Evolutionary conservation across 2,113 vertebrate genomes (phyloP), one percentile per base, ranked within the genome.

Genomic region (Steatornis caripensis): DNA sequence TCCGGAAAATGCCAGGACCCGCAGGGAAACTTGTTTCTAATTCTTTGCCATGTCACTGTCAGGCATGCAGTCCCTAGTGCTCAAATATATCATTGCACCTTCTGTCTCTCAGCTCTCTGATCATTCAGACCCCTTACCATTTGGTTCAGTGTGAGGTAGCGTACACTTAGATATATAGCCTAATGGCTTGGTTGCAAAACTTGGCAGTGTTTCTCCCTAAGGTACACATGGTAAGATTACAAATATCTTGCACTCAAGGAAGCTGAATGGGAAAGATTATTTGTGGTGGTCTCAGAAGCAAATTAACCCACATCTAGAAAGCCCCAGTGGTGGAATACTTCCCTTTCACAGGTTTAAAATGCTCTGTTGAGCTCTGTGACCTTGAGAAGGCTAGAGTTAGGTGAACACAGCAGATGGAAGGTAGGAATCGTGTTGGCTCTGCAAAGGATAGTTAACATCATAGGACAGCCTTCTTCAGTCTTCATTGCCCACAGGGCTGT

Each of bases 1-100:
- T 76, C 94, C 5, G 6, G 69, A 92, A 96, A 97, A 97, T 95
- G 90, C 83, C 96, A 95, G 14, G 12, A 89, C 94, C 86, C 84
- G 43, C 34, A 82, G 92, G 89, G 57, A 70, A 81, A 43, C 20
- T 81, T 70, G 36, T 86, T 89, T 92, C 64, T 46, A 62, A 4
- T 81, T 64, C 87, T 84, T 93, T 82, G 45, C 55, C 39, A 79
- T 92, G 83, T 75, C 86, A 71, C 60, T 81, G 77, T 84, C 57
- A 91, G 45, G 21, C 32, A 46, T 53, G 41, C 76, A 61, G 87
- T 87, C 32, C 68, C 53, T 61, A 24, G 53, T 72, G 68, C 32
- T 39, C 80, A 76, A 68, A 89, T 90, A 75, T 72, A 81, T 95
- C 77, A 90, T 72, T 65, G 29, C 12, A 94, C 84, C 90, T 92